These are phyloP conservation scores for Lithophane ornitopus DNA, from an alignment of 2,888 invertebrate species.

Conservation along the genomic window DNA sequence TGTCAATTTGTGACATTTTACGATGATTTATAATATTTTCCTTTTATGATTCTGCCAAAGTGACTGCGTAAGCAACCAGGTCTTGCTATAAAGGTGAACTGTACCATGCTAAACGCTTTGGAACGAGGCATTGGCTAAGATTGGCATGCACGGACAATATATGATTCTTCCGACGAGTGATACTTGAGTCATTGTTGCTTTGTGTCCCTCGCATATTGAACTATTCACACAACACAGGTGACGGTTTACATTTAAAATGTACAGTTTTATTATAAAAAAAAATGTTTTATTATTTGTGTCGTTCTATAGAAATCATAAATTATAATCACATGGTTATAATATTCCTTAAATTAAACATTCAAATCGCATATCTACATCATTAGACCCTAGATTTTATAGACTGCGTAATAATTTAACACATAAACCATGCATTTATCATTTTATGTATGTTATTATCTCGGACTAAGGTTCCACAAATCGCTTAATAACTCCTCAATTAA, in stretches of 20 bases:
- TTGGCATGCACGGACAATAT: background rate
- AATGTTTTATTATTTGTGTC: too few relatives aligned
- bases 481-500: constrained; percentile 18
- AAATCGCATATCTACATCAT: constrained; percentile 14
- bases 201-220: background rate
- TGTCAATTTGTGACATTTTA: too few relatives aligned
- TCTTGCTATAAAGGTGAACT: background rate
- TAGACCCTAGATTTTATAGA: constrained; percentile 10
- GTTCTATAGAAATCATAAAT: too few relatives aligned
- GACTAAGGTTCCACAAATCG: constrained; percentile 4
- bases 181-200: background rate
- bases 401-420: background rate
- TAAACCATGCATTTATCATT: constrained; percentile 31
- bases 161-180: background rate
- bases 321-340: background rate
- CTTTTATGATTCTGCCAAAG: too few relatives aligned
- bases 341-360: constrained; percentile 16
- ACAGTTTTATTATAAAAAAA: too few relatives aligned
- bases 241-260: background rate
- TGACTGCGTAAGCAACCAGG: too few relatives aligned
- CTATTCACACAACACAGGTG: background rate
- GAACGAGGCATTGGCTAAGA: background rate
- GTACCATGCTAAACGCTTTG: background rate
- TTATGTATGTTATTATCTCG: constrained; percentile 16
- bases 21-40: too few relatives aligned